Conservation (phyloP, 2,113 vertebrate genomes). For the Centropus unirufus region DNA sequence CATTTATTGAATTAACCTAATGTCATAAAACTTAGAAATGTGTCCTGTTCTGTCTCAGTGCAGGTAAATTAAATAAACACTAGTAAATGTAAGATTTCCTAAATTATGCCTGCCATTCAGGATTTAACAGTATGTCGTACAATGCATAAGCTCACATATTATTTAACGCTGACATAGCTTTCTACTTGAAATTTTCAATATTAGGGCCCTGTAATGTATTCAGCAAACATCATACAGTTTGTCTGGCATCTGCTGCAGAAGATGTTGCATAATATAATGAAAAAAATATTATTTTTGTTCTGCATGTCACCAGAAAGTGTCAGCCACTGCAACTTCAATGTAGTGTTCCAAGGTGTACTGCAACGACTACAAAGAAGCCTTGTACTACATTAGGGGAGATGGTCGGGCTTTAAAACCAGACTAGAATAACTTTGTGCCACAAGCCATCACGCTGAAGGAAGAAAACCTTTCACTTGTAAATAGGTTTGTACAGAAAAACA, state of each 20-base stretch:
- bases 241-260: neutral
- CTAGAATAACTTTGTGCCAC: neutral
- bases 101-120: neutral
- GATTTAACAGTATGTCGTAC: neutral
- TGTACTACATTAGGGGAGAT: neutral
- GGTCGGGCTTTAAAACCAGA: neutral
- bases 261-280: conserved; percentile 6
- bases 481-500: neutral
- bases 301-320: conserved; percentile 3
- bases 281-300: conserved; percentile 13
- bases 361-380: conserved; percentile 20
- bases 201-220: neutral
- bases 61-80: neutral
- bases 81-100: neutral
- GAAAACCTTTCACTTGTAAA: neutral
- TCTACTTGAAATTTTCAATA: neutral
- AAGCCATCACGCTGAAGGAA: neutral
- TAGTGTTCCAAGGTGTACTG: neutral
- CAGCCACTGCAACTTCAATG: neutral
- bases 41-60: neutral
- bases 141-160: neutral
- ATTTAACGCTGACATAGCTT: neutral
- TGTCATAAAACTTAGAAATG: neutral
- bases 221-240: neutral
- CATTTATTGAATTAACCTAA: neutral